Conservation (phyloP, 2,888 invertebrate genomes). For the Beris morrisii region DNA sequence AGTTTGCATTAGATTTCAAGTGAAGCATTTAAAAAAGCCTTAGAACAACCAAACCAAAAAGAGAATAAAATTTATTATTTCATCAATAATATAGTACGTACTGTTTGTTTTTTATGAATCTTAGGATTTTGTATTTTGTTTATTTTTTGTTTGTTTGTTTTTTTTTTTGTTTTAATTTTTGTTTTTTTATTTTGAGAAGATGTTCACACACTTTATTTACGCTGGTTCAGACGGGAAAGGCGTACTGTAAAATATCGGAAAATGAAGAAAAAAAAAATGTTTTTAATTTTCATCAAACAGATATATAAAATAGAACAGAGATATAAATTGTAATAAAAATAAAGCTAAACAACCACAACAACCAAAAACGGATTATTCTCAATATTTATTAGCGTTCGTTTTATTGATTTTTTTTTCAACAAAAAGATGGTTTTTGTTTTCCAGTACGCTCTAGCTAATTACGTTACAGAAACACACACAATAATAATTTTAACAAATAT, state of each 20-base stretch:
- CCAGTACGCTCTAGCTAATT: constrained; percentile 32
- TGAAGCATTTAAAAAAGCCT: not conserved
- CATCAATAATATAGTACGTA: constrained; percentile 37
- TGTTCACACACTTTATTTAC: constrained; percentile 52
- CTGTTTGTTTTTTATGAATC: constrained; percentile 37
- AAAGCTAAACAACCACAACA: too few species aligned
- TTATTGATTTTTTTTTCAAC: not conserved
- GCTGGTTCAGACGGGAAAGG: constrained; percentile 85
- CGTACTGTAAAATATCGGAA: constrained; percentile 67
- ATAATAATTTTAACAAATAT: too few species aligned
- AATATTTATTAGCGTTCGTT: constrained; percentile 4
- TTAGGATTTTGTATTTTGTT: constrained; percentile 35
- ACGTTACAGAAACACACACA: constrained; percentile 1
- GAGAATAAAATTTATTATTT: not conserved
- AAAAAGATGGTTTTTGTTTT: constrained; percentile 3
- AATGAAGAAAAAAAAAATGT: not conserved
- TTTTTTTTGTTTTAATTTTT: constrained; percentile 36
- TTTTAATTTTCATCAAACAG: constrained; percentile 1
- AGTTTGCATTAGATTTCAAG: too few species aligned
- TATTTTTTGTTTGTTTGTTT: constrained; percentile 38
- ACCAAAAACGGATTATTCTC: too few species aligned
- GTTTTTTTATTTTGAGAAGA: constrained; percentile 30
- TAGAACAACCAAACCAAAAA: constrained; percentile 2
- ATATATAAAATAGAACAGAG: not conserved
- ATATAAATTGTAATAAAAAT: not conserved